A percentile compares a stretch with the other conserved stretches of the same genome.
Conservation (phyloP, 2,888 invertebrate species). For the Ophraella communa region DNA sequence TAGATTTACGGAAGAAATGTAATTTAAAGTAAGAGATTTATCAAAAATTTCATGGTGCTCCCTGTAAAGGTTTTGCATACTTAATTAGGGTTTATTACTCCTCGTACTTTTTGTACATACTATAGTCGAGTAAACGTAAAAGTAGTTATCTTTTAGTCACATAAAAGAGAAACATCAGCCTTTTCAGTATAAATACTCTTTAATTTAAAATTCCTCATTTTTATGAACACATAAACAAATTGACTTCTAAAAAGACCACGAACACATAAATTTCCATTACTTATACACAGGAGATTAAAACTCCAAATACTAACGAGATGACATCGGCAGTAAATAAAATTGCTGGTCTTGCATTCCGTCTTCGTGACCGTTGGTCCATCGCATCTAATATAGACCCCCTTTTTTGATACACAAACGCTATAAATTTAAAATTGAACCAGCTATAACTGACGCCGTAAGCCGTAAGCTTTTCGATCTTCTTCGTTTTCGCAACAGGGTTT, state of each 20-base stretch:
- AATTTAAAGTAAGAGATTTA: too few relatives aligned
- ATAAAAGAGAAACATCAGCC: too few relatives aligned
- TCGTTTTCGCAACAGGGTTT: slow-evolving; percentile 40
- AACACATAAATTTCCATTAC: slow-evolving; percentile 36
- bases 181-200: too few relatives aligned
- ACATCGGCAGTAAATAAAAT: slow-evolving; percentile 35
- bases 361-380: slow-evolving; percentile 52
- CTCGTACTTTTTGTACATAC: too few relatives aligned
- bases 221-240: too few relatives aligned
- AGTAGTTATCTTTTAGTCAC: too few relatives aligned
- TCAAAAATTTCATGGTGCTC: too few relatives aligned
- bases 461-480: slow-evolving; percentile 50
- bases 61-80: too few relatives aligned
- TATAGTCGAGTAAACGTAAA: too few relatives aligned
- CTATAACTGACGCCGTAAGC: slow-evolving; percentile 44
- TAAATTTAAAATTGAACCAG: slow-evolving; percentile 55
- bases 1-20: too few relatives aligned
- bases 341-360: slow-evolving; percentile 30
- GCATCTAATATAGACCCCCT: slow-evolving; percentile 50
- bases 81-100: too few relatives aligned
- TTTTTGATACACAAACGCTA: slow-evolving; percentile 52
- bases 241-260: background rate
- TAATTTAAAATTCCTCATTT: too few relatives aligned
- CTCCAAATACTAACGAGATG: background rate
- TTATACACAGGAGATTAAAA: slow-evolving; percentile 26